These are phyloP conservation scores for Girardia tigrina DNA, from an alignment of 2,888 invertebrate species.

Conservation along the genomic window DNA sequence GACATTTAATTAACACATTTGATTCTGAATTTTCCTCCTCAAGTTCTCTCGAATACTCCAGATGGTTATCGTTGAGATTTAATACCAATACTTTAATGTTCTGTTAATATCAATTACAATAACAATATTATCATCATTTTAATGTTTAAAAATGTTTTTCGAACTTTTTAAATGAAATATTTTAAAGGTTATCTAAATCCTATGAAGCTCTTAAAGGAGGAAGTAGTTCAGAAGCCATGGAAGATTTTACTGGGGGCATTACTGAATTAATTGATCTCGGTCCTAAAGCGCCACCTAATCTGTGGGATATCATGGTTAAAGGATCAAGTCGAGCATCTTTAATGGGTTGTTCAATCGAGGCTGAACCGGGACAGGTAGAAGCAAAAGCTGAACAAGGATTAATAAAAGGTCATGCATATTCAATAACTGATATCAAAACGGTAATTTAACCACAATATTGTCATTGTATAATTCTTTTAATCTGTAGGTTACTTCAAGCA, in stretches of 20 bases:
- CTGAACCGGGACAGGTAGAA: conserved; percentile 60
- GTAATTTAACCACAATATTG: no score
- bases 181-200: conserved; percentile 46
- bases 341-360: conserved; percentile 84
- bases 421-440: conserved; percentile 69
- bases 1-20: no score
- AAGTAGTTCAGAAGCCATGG: conserved; percentile 89
- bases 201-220: conserved; percentile 54
- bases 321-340: conserved; percentile 76
- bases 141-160: no score
- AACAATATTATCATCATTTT: no score
- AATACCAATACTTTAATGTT: no score
- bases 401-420: conserved; percentile 81
- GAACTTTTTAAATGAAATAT: no score
- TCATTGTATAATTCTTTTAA: no score
- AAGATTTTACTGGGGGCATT: conserved; percentile 83
- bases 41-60: no score
- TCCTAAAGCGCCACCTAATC: conserved; percentile 39
- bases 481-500: conserved; percentile 34
- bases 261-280: conserved; percentile 61
- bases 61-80: no score
- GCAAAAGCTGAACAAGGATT: conserved; percentile 70
- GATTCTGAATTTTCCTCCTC: no score
- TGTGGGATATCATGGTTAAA: conserved; percentile 56
- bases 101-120: no score